Percentiles rank a stretch among this genome's conserved stretches.
These are phyloP conservation scores for Nipponacmea schrenckii DNA, from an alignment of 2,888 invertebrate genomes.

Conservation along the genomic window DNA sequence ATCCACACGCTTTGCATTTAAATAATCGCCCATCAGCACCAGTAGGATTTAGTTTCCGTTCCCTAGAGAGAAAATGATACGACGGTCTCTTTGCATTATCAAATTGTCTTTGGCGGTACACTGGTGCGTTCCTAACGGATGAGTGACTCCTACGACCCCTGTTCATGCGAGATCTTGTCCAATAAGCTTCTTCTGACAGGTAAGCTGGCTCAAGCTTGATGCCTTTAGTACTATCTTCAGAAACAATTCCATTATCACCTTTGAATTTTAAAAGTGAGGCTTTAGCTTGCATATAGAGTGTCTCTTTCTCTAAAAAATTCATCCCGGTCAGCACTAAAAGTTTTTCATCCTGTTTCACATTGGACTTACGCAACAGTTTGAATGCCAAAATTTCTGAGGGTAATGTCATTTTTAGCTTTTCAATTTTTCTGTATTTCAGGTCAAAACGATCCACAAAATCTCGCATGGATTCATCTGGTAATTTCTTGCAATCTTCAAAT, in stretches of 20 bases:
- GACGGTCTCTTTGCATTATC: neutral
- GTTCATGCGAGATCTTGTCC: neutral
- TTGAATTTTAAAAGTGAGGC: slow-evolving; percentile 9
- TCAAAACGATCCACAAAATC: neutral
- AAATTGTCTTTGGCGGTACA: neutral
- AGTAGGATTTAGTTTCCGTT: slow-evolving; percentile 3
- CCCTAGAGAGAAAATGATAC: too few species aligned
- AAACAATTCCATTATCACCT: neutral
- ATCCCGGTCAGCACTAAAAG: slow-evolving; percentile 15
- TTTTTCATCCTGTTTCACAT: neutral
- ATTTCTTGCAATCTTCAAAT: neutral
- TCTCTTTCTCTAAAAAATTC: slow-evolving; percentile 2
- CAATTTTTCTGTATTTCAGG: slow-evolving; percentile 4
- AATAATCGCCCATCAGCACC: slow-evolving; percentile 1
- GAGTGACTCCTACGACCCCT: neutral
- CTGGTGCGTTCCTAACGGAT: too few species aligned
- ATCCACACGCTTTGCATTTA: slow-evolving; percentile 22
- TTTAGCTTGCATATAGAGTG: neutral
- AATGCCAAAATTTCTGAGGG: slow-evolving; percentile 11
- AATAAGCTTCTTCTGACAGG: slow-evolving; percentile 8
- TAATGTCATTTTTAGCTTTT: neutral
- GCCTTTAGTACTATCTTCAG: neutral
- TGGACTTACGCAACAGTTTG: neutral
- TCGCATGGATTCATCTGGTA: neutral
- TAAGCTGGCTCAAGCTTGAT: slow-evolving; percentile 11